phyloP scores from a whole-genome alignment of 2,797 vertebrate genomes.

The Phataginus tricuspis region DNA sequence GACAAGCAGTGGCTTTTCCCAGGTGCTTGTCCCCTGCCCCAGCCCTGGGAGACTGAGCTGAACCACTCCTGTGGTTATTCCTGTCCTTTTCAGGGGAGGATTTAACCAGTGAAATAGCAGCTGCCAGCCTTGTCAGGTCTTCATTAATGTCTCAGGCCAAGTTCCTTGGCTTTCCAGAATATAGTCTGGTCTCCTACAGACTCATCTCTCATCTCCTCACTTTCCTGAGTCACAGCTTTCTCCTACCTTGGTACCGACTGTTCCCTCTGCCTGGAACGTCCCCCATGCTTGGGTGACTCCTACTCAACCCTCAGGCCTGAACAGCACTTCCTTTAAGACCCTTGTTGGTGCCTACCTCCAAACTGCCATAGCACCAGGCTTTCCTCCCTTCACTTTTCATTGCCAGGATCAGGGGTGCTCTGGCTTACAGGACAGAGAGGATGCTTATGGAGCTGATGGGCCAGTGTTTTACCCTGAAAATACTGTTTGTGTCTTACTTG shows the following conservation, averaged over 20 bases:
- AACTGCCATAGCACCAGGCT: neutral
- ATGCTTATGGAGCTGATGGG: neutral
- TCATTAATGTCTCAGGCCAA: neutral
- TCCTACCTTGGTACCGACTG: neutral
- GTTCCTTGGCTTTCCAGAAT: neutral
- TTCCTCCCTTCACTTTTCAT: neutral
- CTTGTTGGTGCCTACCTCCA: neutral
- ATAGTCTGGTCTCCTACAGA: neutral
- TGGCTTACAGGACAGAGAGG: neutral
- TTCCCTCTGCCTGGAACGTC: neutral
- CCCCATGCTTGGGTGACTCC: neutral
- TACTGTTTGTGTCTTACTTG: neutral
- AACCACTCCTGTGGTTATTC: neutral
- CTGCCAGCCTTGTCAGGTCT: neutral
- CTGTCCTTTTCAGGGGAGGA: neutral
- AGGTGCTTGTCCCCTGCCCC: neutral
- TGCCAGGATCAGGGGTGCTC: no score
- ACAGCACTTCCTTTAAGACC: neutral
- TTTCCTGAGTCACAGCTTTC: neutral
- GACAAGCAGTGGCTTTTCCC: neutral
- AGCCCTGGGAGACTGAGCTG: neutral
- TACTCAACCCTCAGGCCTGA: neutral
- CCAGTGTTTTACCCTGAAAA: neutral
- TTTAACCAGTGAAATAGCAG: neutral
- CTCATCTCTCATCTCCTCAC: neutral